Evolutionary conservation across 2,888 invertebrate species (phyloP).

Genomic region (Tipula lateralis): DNA sequence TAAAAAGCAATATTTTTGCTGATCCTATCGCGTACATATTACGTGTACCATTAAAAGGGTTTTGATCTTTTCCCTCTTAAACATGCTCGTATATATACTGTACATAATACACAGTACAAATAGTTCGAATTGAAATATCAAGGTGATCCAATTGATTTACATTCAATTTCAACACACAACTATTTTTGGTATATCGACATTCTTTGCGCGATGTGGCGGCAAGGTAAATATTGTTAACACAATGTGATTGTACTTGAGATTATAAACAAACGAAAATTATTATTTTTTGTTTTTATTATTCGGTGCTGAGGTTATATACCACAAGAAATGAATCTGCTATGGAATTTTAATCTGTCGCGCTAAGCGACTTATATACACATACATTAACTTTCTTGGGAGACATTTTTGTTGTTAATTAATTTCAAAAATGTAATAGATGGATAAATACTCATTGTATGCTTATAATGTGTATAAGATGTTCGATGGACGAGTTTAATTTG

Average conservation of each 20-base stretch:
- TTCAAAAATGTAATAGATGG: neutral
- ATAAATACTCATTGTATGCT: neutral
- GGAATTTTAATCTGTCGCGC: conserved; percentile 19
- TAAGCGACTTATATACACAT: neutral
- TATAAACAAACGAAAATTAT: neutral
- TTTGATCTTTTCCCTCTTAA: neutral
- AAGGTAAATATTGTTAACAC: conserved; percentile 1
- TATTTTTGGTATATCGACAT: conserved; percentile 1
- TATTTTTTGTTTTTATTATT: neutral
- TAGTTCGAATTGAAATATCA: neutral
- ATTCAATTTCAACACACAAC: conserved; percentile 19
- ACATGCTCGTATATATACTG: too few relatives aligned
- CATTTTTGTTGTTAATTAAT: neutral
- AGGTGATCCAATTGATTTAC: conserved; percentile 19
- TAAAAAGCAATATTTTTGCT: neutral
- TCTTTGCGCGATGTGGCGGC: neutral
- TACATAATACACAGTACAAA: too few relatives aligned
- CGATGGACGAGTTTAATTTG: neutral
- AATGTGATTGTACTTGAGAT: conserved; percentile 11
- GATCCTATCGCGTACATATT: neutral
- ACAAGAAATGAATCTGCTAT: neutral
- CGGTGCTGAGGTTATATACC: neutral
- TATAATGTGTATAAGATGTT: neutral
- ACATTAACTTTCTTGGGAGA: neutral
- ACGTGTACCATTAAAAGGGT: neutral